A percentile compares a stretch with the other conserved stretches of the same genome.
These are phyloP conservation scores for Ornithoptera priamus DNA, from an alignment of 2,888 invertebrate species.

Conservation along the genomic window DNA sequence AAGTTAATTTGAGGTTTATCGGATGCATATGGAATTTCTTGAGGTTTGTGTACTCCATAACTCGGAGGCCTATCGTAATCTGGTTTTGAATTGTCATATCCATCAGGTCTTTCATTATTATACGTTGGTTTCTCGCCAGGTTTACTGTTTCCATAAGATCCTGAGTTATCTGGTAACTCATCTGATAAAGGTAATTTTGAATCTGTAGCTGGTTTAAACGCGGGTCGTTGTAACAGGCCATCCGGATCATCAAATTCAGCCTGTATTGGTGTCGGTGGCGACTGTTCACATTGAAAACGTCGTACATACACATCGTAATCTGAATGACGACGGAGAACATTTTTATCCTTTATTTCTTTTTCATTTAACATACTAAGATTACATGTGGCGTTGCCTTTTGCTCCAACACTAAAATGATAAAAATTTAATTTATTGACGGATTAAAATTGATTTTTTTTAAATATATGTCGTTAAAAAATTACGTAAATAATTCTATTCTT, in stretches of 20 bases:
- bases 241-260: slow-evolving; percentile 53
- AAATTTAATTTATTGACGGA: background rate
- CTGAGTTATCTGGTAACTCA: slow-evolving; percentile 43
- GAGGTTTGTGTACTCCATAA: slow-evolving; percentile 61
- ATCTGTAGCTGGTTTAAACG: slow-evolving; percentile 62
- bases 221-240: slow-evolving; percentile 56
- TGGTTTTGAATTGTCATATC: slow-evolving; percentile 51
- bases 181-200: slow-evolving; percentile 54
- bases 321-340: slow-evolving; percentile 54
- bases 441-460: background rate
- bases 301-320: slow-evolving; percentile 70
- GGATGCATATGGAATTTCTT: slow-evolving; percentile 56
- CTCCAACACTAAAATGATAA: slow-evolving; percentile 59
- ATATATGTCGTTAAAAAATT: background rate
- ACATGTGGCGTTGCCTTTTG: slow-evolving; percentile 74
- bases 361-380: slow-evolving; percentile 61
- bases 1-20: slow-evolving; percentile 36
- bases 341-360: slow-evolving; percentile 60
- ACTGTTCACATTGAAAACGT: slow-evolving; percentile 65
- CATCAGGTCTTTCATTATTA: slow-evolving; percentile 60
- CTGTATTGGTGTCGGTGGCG: slow-evolving; percentile 62
- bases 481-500: background rate
- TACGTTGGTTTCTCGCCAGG: slow-evolving; percentile 39
- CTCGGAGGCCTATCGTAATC: slow-evolving; percentile 56
- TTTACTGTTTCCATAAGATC: slow-evolving; percentile 43